Evolutionary conservation across 2,888 invertebrate genomes (phyloP).

Genomic region (Cristatella mucedo): DNA sequence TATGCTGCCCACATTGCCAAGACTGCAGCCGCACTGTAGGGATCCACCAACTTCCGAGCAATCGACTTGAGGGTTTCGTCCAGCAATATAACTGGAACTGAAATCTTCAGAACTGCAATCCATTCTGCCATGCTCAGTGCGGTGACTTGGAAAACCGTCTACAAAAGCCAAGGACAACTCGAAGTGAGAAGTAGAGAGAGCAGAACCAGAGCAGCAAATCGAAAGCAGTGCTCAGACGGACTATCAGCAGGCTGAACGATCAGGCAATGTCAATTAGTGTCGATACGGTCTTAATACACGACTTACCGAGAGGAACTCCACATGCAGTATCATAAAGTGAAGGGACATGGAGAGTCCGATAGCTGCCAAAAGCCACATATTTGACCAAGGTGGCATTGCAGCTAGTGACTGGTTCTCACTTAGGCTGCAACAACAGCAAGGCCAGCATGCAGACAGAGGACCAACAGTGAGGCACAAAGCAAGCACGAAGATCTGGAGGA

Average conservation of each 20-base stretch:
- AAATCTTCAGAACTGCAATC: slow-evolving; percentile 98
- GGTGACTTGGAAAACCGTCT: slow-evolving; percentile 99
- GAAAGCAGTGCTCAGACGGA: too few species aligned
- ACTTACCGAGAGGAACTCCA: slow-evolving; percentile 87
- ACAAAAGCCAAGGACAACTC: too few species aligned
- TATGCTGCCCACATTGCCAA: too few species aligned
- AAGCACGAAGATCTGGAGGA: too few species aligned
- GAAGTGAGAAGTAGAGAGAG: too few species aligned
- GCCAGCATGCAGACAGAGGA: too few species aligned
- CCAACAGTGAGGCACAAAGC: too few species aligned
- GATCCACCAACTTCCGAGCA: slow-evolving; percentile 97
- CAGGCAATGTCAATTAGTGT: too few species aligned
- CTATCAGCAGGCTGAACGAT: too few species aligned
- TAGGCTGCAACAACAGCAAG: slow-evolving; percentile 51
- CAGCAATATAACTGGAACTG: slow-evolving; percentile 92
- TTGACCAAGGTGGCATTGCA: slow-evolving; percentile 98
- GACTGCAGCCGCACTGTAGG: too few species aligned
- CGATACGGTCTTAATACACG: not conserved
- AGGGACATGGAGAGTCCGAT: slow-evolving; percentile 98
- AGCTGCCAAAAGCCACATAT: slow-evolving; percentile 94
- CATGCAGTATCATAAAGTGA: slow-evolving; percentile 97
- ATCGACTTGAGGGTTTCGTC: slow-evolving; percentile 98
- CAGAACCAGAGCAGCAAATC: not conserved
- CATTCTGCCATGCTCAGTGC: slow-evolving; percentile 84
- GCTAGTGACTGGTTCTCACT: slow-evolving; percentile 98